These are phyloP conservation scores for Ormyrus rosae DNA, from an alignment of 2,888 invertebrate species.

Conservation along the genomic window DNA sequence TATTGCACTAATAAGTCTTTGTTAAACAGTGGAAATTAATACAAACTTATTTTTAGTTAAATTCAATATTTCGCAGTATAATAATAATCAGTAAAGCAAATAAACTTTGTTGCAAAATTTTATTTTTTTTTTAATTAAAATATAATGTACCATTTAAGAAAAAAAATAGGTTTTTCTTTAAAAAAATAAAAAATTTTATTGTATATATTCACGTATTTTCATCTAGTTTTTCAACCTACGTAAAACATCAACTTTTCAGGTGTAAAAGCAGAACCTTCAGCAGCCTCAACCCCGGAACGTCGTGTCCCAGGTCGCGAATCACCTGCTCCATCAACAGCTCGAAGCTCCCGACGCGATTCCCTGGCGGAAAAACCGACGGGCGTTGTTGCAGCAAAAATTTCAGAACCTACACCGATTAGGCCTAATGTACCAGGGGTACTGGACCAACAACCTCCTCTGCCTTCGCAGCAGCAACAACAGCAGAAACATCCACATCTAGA, in stretches of 20 bases:
- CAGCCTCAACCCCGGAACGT: slow-evolving; percentile 84
- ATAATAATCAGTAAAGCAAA: too few species aligned
- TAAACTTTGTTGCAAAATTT: too few species aligned
- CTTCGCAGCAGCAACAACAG: slow-evolving; percentile 3
- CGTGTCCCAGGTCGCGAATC: slow-evolving; percentile 78
- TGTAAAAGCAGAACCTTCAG: slow-evolving; percentile 74
- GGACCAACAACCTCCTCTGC: slow-evolving; percentile 61
- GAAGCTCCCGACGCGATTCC: slow-evolving; percentile 83
- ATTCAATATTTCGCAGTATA: too few species aligned
- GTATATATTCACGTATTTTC: too few species aligned
- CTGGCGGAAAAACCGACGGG: slow-evolving; percentile 78
- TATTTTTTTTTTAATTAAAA: too few species aligned
- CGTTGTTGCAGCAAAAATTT: slow-evolving; percentile 68
- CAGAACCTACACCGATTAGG: slow-evolving; percentile 68
- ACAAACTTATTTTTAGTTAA: too few species aligned
- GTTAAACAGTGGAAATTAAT: too few species aligned
- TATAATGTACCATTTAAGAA: too few species aligned
- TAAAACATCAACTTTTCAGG: slow-evolving; percentile 58
- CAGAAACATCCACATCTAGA: slow-evolving; percentile 71
- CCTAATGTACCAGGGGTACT: slow-evolving; percentile 61
- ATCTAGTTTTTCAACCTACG: too few species aligned
- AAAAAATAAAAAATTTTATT: too few species aligned
- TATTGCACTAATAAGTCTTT: neutral
- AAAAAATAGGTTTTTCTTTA: too few species aligned
- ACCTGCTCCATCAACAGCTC: slow-evolving; percentile 82